phyloP scores from a whole-genome alignment of 2,113 vertebrate genomes.

The Pimephales promelas region DNA sequence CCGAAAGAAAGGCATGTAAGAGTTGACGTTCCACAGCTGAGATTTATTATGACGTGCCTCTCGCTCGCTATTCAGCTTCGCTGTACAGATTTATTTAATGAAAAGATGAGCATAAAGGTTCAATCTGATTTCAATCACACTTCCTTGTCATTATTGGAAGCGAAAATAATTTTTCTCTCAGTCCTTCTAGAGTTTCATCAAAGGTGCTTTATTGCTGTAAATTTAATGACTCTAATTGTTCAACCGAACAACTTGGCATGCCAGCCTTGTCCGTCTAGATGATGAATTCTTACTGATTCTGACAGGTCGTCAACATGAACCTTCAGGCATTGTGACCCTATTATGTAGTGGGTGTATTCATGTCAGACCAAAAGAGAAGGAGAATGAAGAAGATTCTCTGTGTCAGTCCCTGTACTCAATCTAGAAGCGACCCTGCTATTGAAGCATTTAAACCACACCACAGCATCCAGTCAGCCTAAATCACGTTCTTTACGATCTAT shows the following conservation, averaged over 20 bases:
- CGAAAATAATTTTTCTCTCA: neutral
- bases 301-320: slow-evolving; percentile 41
- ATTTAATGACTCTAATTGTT: slow-evolving; percentile 36
- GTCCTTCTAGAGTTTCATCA: slow-evolving; percentile 23
- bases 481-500: slow-evolving; percentile 66
- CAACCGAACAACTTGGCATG: neutral
- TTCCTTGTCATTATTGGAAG: slow-evolving; percentile 2
- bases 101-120: slow-evolving; percentile 15
- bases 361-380: slow-evolving; percentile 12
- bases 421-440: slow-evolving; percentile 14
- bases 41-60: slow-evolving; percentile 19
- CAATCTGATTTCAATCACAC: slow-evolving; percentile 1
- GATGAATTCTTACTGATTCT: slow-evolving; percentile 8
- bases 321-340: slow-evolving; percentile 2
- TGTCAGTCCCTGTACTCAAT: slow-evolving; percentile 17
- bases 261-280: slow-evolving; percentile 6
- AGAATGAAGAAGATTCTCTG: slow-evolving; percentile 15
- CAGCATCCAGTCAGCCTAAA: slow-evolving; percentile 60
- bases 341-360: slow-evolving; percentile 21
- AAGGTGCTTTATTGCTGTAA: slow-evolving; percentile 15
- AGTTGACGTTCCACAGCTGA: slow-evolving; percentile 14
- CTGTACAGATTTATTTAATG: slow-evolving; percentile 1
- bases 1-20: neutral
- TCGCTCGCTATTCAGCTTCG: neutral
- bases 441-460: slow-evolving; percentile 36